These are phyloP conservation scores for Nomada goodeniana DNA, from an alignment of 2,888 invertebrate genomes.

Conservation along the genomic window DNA sequence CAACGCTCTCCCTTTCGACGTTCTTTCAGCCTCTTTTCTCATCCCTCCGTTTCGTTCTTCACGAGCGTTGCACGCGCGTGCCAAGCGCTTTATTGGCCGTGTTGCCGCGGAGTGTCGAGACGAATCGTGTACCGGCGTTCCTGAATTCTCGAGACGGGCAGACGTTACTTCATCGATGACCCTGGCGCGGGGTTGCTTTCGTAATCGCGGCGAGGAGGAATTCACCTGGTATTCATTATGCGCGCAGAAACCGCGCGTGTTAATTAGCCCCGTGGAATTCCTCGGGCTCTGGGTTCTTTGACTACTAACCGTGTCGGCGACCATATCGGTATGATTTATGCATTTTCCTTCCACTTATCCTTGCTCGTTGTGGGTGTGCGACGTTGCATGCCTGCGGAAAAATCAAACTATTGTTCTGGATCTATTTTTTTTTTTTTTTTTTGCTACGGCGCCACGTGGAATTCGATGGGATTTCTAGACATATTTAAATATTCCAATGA, in stretches of 20 bases:
- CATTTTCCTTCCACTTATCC: conserved; percentile 1
- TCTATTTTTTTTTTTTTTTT: no score
- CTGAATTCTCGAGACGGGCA: conserved; percentile 19
- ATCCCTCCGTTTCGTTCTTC: conserved; percentile 4
- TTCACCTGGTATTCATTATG: conserved; percentile 31
- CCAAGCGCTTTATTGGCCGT: conserved; percentile 9
- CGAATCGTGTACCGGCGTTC: conserved; percentile 39
- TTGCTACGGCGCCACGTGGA: no score
- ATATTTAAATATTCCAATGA: no score
- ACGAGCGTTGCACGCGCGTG: conserved; percentile 22
- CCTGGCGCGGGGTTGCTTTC: conserved; percentile 33
- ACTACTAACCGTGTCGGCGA: conserved; percentile 23
- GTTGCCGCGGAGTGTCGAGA: conserved; percentile 22
- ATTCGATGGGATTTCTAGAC: no score
- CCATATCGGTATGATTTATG: conserved; percentile 16
- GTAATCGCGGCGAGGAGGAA: conserved; percentile 25
- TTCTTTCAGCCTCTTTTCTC: background rate
- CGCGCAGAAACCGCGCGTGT: background rate
- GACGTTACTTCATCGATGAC: conserved; percentile 40
- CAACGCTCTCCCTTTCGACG: conserved; percentile 54
- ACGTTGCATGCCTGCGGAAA: background rate
- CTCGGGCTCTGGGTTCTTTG: conserved; percentile 17
- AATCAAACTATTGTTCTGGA: background rate
- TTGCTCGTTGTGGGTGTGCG: background rate
- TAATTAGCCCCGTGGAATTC: conserved; percentile 39